phyloP scores from a whole-genome alignment of 2,797 vertebrate species.

The Brotula barbata region DNA sequence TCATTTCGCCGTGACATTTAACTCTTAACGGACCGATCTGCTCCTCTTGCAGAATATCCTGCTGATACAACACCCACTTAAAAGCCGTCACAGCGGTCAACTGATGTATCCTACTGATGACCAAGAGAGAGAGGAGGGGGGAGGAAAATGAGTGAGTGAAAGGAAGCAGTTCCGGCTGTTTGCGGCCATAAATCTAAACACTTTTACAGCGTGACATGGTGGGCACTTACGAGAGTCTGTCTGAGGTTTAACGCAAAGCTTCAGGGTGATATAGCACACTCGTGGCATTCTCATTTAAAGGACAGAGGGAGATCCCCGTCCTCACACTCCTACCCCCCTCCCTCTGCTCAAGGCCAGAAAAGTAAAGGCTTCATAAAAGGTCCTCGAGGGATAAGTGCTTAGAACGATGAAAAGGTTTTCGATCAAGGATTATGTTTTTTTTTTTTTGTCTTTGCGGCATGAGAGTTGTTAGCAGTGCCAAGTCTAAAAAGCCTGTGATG shows the following conservation, averaged over 20 bases:
- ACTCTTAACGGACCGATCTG: conserved; percentile 43
- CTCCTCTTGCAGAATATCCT: conserved; percentile 48
- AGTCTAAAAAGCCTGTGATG: conserved; percentile 63
- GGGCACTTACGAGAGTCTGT: conserved; percentile 19
- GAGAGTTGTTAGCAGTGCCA: conserved; percentile 42
- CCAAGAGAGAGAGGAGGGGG: conserved; percentile 20
- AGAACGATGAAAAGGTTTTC: conserved; percentile 56
- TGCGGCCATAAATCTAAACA: conserved; percentile 44
- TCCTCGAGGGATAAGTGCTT: conserved; percentile 41
- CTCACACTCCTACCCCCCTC: conserved; percentile 4
- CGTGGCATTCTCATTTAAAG: conserved; percentile 31
- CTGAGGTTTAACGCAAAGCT: conserved; percentile 38
- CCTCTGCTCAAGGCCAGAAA: conserved; percentile 24
- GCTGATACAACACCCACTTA: conserved; percentile 70
- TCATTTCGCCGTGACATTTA: conserved; percentile 34
- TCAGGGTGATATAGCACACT: conserved; percentile 46
- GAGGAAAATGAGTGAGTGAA: conserved; percentile 4
- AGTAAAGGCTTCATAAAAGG: conserved; percentile 31
- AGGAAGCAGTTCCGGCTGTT: conserved; percentile 39
- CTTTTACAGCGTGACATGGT: conserved; percentile 21
- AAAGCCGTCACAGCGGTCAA: conserved; percentile 52
- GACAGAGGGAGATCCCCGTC: conserved; percentile 40
- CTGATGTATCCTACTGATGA: conserved; percentile 32
- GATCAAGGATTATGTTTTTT: conserved; percentile 39
- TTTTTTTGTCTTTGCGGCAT: conserved; percentile 40